Conservation (phyloP, 2,797 vertebrate species). For the Microchirus variegatus region DNA sequence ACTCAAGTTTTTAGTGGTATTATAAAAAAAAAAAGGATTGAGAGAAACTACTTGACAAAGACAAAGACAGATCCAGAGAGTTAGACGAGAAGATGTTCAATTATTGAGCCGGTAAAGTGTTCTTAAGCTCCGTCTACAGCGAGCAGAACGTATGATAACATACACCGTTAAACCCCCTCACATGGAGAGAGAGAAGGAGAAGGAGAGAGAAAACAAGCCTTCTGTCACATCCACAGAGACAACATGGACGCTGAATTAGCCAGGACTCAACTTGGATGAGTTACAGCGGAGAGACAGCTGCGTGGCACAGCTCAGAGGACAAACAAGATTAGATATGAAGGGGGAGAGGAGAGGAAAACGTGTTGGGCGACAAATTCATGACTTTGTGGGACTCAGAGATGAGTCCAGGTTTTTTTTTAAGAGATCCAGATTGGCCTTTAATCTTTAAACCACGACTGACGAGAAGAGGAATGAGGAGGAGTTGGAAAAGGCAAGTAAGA, state of each 20-base stretch:
- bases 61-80: constrained; percentile 7
- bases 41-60: background rate
- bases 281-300: constrained; percentile 56
- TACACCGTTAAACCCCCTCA: constrained; percentile 43
- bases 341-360: constrained; percentile 5
- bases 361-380: constrained; percentile 44
- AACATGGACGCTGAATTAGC: constrained; percentile 43
- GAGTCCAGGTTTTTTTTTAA: constrained; percentile 43
- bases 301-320: constrained; percentile 42
- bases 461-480: constrained; percentile 41
- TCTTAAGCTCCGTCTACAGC: constrained; percentile 39
- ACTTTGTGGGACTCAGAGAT: constrained; percentile 44
- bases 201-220: constrained; percentile 13
- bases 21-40: constrained; percentile 24
- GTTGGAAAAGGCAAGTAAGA: constrained; percentile 7
- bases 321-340: constrained; percentile 47
- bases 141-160: constrained; percentile 42
- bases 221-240: constrained; percentile 31
- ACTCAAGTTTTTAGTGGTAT: constrained; percentile 19
- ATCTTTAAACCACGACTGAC: constrained; percentile 37
- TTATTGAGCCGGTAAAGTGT: constrained; percentile 43
- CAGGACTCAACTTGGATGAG: constrained; percentile 35
- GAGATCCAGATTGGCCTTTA: constrained; percentile 32
- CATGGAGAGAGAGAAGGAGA: background rate
- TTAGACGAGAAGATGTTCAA: constrained; percentile 37